phyloP scores from a whole-genome alignment of 2,888 invertebrate genomes.

The Pomacea canaliculata region DNA sequence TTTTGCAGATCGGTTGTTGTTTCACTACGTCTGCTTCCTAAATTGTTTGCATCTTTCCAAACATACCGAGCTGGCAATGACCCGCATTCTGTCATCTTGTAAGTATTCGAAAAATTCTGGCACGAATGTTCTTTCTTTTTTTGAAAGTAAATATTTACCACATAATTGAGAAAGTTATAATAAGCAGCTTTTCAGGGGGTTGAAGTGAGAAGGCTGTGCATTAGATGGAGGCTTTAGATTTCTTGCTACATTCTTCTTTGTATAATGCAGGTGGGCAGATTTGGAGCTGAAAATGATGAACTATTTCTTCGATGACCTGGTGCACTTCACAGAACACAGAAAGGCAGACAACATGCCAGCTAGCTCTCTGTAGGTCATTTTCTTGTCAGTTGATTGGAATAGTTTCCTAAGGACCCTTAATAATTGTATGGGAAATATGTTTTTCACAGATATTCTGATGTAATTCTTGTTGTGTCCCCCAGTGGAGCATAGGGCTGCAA shows the following conservation, averaged over 20 bases:
- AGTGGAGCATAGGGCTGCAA: too few species aligned
- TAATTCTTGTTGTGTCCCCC: too few species aligned
- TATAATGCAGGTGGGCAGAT: slow-evolving; percentile 82
- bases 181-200: neutral
- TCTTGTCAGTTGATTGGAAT: neutral
- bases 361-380: slow-evolving; percentile 32
- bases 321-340: slow-evolving; percentile 75
- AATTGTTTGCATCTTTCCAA: slow-evolving; percentile 89
- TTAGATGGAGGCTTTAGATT: neutral
- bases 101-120: slow-evolving; percentile 35
- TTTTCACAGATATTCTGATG: too few species aligned
- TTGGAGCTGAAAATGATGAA: slow-evolving; percentile 93
- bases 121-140: neutral
- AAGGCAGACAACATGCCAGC: slow-evolving; percentile 30
- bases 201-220: neutral
- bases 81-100: slow-evolving; percentile 86
- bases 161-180: neutral
- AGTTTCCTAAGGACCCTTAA: too few species aligned
- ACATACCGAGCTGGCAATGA: slow-evolving; percentile 85
- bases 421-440: too few species aligned
- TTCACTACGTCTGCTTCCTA: slow-evolving; percentile 88
- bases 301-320: slow-evolving; percentile 89
- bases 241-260: slow-evolving; percentile 5
- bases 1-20: slow-evolving; percentile 84
- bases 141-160: too few species aligned